These are phyloP conservation scores for Chionomys nivalis DNA, from an alignment of 2,113 vertebrate genomes.

Conservation along the genomic window DNA sequence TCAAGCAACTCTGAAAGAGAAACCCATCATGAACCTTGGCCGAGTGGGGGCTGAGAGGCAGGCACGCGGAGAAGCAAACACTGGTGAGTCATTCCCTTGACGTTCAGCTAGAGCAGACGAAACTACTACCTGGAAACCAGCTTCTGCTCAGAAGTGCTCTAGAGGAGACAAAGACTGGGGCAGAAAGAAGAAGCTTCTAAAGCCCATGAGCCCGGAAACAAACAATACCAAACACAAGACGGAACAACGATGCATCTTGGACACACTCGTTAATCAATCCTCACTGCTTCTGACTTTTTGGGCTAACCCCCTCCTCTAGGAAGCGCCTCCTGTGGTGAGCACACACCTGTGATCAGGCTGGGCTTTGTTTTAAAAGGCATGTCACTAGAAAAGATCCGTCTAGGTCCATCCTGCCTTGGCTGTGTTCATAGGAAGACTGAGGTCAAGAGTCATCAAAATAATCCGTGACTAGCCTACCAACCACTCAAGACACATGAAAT, in stretches of 20 bases:
- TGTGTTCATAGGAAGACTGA: neutral
- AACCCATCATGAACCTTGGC: neutral
- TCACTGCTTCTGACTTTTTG: neutral
- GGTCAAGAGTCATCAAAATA: neutral
- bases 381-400: neutral
- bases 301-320: neutral
- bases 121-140: slow-evolving; percentile 16
- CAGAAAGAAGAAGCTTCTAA: slow-evolving; percentile 23
- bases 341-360: neutral
- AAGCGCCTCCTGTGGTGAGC: neutral
- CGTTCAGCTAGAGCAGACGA: neutral
- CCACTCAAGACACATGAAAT: neutral
- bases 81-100: slow-evolving; percentile 13
- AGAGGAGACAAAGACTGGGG: neutral
- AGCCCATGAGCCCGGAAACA: neutral
- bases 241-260: neutral
- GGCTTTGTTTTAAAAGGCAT: neutral
- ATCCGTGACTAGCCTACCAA: neutral
- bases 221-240: neutral
- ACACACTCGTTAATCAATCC: slow-evolving; percentile 39
- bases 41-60: neutral
- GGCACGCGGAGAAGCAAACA: neutral
- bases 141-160: slow-evolving; percentile 42
- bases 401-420: neutral
- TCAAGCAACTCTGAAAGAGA: neutral